Evolutionary conservation across 2,797 vertebrate genomes (phyloP).

Genomic region (Notoglanidium macrostoma): DNA sequence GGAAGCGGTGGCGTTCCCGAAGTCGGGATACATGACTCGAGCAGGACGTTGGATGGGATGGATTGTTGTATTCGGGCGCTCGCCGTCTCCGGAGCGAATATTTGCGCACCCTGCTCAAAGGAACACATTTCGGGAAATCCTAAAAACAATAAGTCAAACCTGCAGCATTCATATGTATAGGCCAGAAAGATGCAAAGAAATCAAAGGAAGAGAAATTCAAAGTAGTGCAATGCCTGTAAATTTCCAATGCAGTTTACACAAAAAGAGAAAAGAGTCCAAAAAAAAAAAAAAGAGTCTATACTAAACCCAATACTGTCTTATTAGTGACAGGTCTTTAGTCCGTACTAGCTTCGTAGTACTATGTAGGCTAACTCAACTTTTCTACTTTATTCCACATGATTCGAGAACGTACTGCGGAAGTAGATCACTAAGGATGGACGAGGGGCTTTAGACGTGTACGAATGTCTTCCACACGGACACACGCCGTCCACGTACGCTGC

Average conservation of each 20-base stretch:
- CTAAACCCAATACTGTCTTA: conserved; percentile 59
- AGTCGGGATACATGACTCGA: not conserved
- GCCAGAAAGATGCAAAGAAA: conserved; percentile 47
- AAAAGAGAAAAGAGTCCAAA: conserved; percentile 16
- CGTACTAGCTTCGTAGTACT: conserved; percentile 53
- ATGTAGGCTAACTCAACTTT: conserved; percentile 44
- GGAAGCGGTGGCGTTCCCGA: conserved; percentile 30
- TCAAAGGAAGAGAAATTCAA: conserved; percentile 41
- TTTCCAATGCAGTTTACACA: conserved; percentile 59
- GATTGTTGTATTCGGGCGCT: conserved; percentile 39
- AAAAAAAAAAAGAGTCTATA: conserved; percentile 31
- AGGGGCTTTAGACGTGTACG: conserved; percentile 40
- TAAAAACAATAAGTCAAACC: conserved; percentile 34
- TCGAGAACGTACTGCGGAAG: conserved; percentile 43
- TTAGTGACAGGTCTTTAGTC: conserved; percentile 53
- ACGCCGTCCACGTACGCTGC: not conserved
- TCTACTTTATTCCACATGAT: conserved; percentile 42
- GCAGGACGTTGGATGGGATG: conserved; percentile 37
- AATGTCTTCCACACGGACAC: conserved; percentile 31
- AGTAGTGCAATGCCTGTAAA: conserved; percentile 68
- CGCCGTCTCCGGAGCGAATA: conserved; percentile 27
- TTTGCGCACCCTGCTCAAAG: conserved; percentile 50
- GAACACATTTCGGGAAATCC: not conserved
- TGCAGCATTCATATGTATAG: conserved; percentile 56
- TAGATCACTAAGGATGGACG: conserved; percentile 35